A percentile compares a stretch with the other conserved stretches of the same genome.
phyloP scores from a whole-genome alignment of 30 jellyfish, hydroid and myxozoan genomes.

The Hydractinia symbiolongicarpus region DNA sequence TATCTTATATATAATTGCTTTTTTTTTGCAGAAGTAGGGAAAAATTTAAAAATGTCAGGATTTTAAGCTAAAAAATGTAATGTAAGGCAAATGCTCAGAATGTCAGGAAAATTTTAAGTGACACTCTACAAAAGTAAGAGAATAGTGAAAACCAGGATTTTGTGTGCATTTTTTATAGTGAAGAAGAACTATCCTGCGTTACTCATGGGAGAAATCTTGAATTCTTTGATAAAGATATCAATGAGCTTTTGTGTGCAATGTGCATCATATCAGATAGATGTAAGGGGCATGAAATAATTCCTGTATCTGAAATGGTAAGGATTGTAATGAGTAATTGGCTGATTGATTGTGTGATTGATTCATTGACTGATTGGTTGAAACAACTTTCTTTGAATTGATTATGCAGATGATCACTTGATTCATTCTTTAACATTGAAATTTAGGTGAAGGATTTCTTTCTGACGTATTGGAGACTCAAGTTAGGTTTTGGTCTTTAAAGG shows the following conservation, averaged over 20 bases:
- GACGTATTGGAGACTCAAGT: too few relatives aligned
- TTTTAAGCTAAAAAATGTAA: too few relatives aligned
- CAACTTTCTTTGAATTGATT: background rate
- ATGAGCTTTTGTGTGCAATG: slow-evolving; percentile 54
- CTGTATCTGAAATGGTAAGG: slow-evolving; percentile 60
- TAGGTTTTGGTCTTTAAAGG: too few relatives aligned
- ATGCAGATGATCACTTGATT: background rate
- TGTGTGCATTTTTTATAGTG: background rate
- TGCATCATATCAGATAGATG: slow-evolving; percentile 60
- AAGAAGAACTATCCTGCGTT: slow-evolving; percentile 47
- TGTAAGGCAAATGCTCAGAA: too few relatives aligned
- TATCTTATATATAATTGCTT: too few relatives aligned
- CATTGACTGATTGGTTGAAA: background rate
- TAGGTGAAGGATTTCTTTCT: too few relatives aligned
- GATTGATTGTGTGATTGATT: background rate
- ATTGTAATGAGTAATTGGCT: background rate
- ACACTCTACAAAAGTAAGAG: background rate
- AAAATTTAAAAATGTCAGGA: too few relatives aligned
- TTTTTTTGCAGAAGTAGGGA: too few relatives aligned
- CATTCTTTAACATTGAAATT: too few relatives aligned
- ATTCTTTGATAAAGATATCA: slow-evolving; percentile 58
- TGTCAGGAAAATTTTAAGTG: too few relatives aligned
- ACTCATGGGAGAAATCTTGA: slow-evolving; percentile 58
- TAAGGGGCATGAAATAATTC: slow-evolving; percentile 65
- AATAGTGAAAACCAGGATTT: background rate